Evolutionary conservation across 2,888 invertebrate species (phyloP), one percentile per base, ranked within the genome.

Genomic region (Sarcophaga carnaria): DNA sequence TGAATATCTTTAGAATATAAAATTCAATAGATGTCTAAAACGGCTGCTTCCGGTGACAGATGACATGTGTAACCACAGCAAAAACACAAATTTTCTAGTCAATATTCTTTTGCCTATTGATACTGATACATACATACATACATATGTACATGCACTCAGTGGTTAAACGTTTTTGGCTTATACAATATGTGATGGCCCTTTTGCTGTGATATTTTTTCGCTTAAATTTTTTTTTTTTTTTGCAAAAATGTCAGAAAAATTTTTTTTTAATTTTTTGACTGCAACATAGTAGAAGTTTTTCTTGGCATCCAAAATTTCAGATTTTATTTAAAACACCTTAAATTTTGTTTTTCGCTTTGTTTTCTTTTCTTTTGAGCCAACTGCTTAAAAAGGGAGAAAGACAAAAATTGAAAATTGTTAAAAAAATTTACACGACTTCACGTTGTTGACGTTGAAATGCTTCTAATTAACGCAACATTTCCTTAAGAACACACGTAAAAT

Each of bases 1-100:
- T 37, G 37, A 45, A 20, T 72, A 76, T 66, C 62, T 75, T 78
- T 79, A 47, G 66, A 76, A 72, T 63, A 87, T 87, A 87, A 87
- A 87, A 84, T 88, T 86, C 88, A 88, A 88, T 88, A 88, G 72
- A 86, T 80, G 88, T 86, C 86, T 82, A 88, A 88, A 88, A 84
- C 83, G 83, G 86, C 88, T 88, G 88, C 81, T 87, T 86, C 88
- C 83, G 83, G 83, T 86, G 88, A 88, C 88, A 88, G 80, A 88
- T 86, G 86, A 84, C 87, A 87, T 87, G 87, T 87, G 87, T 84
- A 87, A 87, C 87, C 87, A 76, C 87, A 87, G 63, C 76, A 84
- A 84, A 87, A 74, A 79, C 84, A 84, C 79, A 87, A 87, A 84
- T 79, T 77, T 86, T 77, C 87, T 84, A 87, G 84, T 84, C 87